These are phyloP conservation scores for Apogon talboti DNA, from an alignment of 2,797 vertebrate genomes.

Conservation along the genomic window DNA sequence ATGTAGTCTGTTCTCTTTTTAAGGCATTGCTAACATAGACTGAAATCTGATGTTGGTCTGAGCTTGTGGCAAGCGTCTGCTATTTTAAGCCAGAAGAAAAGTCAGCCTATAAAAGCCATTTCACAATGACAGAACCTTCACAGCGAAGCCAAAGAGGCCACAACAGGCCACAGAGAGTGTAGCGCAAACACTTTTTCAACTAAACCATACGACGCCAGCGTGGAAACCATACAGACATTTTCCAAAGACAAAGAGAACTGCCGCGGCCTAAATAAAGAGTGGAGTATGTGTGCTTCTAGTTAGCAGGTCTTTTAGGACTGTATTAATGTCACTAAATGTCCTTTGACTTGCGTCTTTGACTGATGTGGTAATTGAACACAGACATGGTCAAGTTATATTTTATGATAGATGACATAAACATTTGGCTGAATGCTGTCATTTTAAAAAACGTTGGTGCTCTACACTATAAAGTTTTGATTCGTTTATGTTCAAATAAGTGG, in stretches of 20 bases:
- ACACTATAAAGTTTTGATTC: constrained; percentile 45
- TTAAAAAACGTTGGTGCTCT: constrained; percentile 15
- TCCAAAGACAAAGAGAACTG: constrained; percentile 62
- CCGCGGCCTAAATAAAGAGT: constrained; percentile 44
- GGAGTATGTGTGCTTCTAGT: constrained; percentile 35
- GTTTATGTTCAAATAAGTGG: constrained; percentile 26
- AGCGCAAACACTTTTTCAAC: constrained; percentile 50
- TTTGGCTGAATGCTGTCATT: constrained; percentile 43
- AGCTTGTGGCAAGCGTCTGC: constrained; percentile 24
- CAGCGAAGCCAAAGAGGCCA: constrained; percentile 53
- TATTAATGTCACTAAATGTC: constrained; percentile 56
- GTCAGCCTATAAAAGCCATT: constrained; percentile 60
- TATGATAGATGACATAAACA: constrained; percentile 44
- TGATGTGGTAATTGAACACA: constrained; percentile 23
- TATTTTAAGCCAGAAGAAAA: constrained; percentile 64
- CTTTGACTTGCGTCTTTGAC: constrained; percentile 51
- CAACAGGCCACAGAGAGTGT: constrained; percentile 15
- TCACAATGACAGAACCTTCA: constrained; percentile 54
- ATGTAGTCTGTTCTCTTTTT: not conserved
- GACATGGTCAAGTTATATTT: constrained; percentile 45
- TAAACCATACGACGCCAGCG: constrained; percentile 35
- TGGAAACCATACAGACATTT: constrained; percentile 63
- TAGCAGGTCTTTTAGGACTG: constrained; percentile 21
- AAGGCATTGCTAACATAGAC: constrained; percentile 10
- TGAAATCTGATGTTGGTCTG: constrained; percentile 4